These are phyloP conservation scores for Heptranchias perlo DNA, from an alignment of 2,113 vertebrate species.

Conservation along the genomic window DNA sequence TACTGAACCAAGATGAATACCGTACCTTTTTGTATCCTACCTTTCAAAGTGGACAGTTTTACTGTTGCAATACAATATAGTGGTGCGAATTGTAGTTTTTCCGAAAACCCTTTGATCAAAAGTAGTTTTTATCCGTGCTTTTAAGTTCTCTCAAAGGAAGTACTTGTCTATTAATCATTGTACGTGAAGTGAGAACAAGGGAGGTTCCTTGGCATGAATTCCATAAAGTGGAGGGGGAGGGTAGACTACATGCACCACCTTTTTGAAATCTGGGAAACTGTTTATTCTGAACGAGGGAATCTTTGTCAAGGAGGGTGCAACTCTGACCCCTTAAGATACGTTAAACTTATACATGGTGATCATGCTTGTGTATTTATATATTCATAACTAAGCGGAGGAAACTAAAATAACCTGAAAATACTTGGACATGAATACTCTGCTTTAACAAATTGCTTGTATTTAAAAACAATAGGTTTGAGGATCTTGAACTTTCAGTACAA, in stretches of 20 bases:
- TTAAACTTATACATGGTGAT: background rate
- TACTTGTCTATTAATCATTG: slow-evolving; percentile 50
- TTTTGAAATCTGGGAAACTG: slow-evolving; percentile 40
- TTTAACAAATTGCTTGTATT: slow-evolving; percentile 38
- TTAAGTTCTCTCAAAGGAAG: slow-evolving; percentile 44
- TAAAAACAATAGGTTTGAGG: slow-evolving; percentile 39
- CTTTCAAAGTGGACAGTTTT: background rate
- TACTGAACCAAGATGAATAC: background rate
- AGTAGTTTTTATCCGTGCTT: slow-evolving; percentile 42
- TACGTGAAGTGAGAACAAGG: slow-evolving; percentile 42
- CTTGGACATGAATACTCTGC: background rate
- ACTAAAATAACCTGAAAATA: background rate
- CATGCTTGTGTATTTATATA: background rate
- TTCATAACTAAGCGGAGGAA: too few species aligned
- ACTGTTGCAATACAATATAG: background rate
- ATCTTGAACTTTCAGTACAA: slow-evolving; percentile 57
- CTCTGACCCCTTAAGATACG: slow-evolving; percentile 20
- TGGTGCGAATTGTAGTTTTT: background rate
- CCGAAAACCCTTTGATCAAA: slow-evolving; percentile 42
- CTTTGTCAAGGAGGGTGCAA: slow-evolving; percentile 36
- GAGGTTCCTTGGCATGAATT: slow-evolving; percentile 40
- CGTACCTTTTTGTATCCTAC: background rate
- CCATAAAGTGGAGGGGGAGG: slow-evolving; percentile 33
- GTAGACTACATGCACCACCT: slow-evolving; percentile 30
- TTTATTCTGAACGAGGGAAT: slow-evolving; percentile 40